These are phyloP conservation scores for Catotricha subobsoleta DNA, from an alignment of 2,888 invertebrate genomes.

Conservation along the genomic window DNA sequence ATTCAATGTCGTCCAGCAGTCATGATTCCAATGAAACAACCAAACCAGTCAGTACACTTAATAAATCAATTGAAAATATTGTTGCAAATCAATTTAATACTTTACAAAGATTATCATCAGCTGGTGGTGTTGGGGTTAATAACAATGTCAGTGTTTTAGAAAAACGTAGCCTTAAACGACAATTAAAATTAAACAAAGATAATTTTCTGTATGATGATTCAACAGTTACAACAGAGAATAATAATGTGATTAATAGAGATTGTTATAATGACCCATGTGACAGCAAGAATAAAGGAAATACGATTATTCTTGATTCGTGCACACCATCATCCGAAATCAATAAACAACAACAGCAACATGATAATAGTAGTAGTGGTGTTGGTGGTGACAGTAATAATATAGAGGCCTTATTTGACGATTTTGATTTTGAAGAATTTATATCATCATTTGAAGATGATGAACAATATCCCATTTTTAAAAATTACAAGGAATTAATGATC, in stretches of 20 bases:
- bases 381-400: conserved; percentile 28
- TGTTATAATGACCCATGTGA: too few relatives aligned
- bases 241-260: too few relatives aligned
- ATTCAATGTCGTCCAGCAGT: not conserved
- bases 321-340: not conserved
- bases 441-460: conserved; percentile 46
- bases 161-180: conserved; percentile 23
- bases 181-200: conserved; percentile 28
- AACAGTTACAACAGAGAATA: not conserved
- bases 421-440: conserved; percentile 45
- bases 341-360: not conserved
- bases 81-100: not conserved
- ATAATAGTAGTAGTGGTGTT: conserved; percentile 13
- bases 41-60: conserved; percentile 9
- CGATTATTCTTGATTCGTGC: not conserved
- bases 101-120: not conserved
- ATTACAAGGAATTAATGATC: conserved; percentile 27
- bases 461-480: conserved; percentile 31
- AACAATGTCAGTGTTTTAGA: not conserved
- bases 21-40: conserved; percentile 20
- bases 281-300: not conserved
- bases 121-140: too few relatives aligned
- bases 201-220: conserved; percentile 25
- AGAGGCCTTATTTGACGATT: conserved; percentile 40
- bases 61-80: conserved; percentile 15